Evolutionary conservation across 1,140 invertebrate genomes (phyloP), one percentile per base, ranked within the genome.

Genomic region (Drosophila pectinifera): DNA sequence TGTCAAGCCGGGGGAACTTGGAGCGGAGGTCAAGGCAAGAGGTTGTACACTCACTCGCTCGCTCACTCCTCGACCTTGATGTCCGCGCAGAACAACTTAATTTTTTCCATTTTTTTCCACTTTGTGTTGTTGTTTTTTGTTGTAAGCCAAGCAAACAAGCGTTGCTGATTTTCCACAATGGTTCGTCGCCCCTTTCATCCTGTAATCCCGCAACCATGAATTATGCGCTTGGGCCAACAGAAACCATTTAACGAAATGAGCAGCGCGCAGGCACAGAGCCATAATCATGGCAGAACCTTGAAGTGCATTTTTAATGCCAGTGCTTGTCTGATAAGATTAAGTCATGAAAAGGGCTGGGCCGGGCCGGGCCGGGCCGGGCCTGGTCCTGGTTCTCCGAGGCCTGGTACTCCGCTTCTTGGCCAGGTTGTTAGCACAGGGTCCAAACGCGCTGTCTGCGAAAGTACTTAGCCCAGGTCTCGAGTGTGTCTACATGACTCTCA

Each of bases 281-380:
- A 73, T 84, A 84, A 84, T 84, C 76, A 84, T 73, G 67, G 75
- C 78, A 86, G 83, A 86, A 86, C 83, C 83, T 86, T 86, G 83
- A 86, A 86, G 83, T 86, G 83, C 83, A 89, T 86, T 86, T 86
- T 86, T 86, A 86, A 86, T 86, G 84, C 83, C 83, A 86, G 83
- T 86, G 79, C 83, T 86, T 86, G 83, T 86, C 83, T 83, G 83
- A 86, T 86, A 86, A 86, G 83, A 86, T 86, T 86, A 86, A 86
- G 83, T 89, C 83, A 86, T 86, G 84, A 86, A 86, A 85, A 78
- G 78, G 73, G 68, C 61, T 70, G 68, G 73, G 76, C 58, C 41
- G 28, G 46, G 20, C 41, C 34, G 58, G 56, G 48, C 28, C 8
- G 28, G 28, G 28, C 8, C 28, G 28, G 28, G 28, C 28, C 20